These are phyloP conservation scores for Pangasius macronema DNA, from an alignment of 2,797 vertebrate genomes.

Conservation along the genomic window DNA sequence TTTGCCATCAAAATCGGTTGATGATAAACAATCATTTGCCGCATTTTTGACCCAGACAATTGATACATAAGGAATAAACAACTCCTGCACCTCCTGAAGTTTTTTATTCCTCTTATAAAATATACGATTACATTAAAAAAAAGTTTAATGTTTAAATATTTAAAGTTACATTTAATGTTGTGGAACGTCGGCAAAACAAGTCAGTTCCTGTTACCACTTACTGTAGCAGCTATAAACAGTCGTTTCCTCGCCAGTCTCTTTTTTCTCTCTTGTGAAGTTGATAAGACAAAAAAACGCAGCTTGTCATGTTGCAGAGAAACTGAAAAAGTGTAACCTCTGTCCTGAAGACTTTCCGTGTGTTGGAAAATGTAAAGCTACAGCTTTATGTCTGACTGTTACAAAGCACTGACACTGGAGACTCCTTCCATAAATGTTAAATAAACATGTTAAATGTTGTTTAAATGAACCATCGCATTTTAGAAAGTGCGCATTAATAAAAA, in stretches of 20 bases:
- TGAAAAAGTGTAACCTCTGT: not conserved
- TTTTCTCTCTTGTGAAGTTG: not conserved
- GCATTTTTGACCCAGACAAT: not conserved
- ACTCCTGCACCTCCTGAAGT: not conserved
- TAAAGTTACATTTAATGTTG: not conserved
- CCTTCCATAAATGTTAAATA: not conserved
- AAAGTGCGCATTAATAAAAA: not conserved
- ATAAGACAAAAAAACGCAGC: not conserved
- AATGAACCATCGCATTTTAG: not conserved
- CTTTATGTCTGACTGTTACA: not conserved
- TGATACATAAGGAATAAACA: not conserved
- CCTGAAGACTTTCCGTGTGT: not conserved
- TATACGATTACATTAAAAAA: not conserved
- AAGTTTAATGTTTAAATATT: too few species aligned
- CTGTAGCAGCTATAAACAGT: slow-evolving; percentile 1
- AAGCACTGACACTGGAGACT: not conserved
- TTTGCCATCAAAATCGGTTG: not conserved
- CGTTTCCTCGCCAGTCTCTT: not conserved
- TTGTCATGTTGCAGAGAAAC: not conserved
- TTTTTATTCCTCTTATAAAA: not conserved
- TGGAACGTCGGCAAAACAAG: not conserved
- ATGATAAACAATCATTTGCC: not conserved
- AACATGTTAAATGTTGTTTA: not conserved
- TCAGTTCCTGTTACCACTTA: not conserved
- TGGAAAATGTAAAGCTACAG: not conserved